Evolutionary conservation across 1,140 invertebrate genomes (phyloP), one percentile per base, ranked within the genome.

Genomic region (Scaptomyza hsui): DNA sequence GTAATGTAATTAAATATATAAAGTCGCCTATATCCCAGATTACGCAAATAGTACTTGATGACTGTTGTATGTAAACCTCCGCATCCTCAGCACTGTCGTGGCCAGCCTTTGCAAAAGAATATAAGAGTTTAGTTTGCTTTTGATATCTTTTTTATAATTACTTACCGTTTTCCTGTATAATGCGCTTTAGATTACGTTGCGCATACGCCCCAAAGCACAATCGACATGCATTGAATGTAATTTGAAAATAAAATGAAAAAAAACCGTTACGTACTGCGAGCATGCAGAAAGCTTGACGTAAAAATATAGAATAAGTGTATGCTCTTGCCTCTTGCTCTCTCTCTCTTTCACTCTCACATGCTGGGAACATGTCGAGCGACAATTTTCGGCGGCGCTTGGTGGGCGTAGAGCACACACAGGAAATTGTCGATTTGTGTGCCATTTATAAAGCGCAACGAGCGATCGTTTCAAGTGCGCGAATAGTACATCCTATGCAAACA

Each of bases 41-140:
- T 91, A 51, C 89, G 75, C 37, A 91, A 59, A 72, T 90, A 91
- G 69, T 79, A 89, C 53, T 91, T 91, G 9, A 91, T 86, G n/a
- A n/a, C 18, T 91, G 74, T 37, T 91, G 81, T 67, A 99, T 96
- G 91, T 97, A 98, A 4, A 98, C 94, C 10, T 95, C 93, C 0
- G 98, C 98, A 94, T 99, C 98, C 92, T 99, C 98, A 29, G 96
- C 95, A 93, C 97, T 99, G 93, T 99, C 98, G 92, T 99, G 98
- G 18, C 98, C 98, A 59, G 92, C 93, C 78, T 96, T 97, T 95
- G 93, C n/a, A n/a, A n/a, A n/a, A n/a, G n/a, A n/a, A n/a, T n/a
- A n/a, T n/a, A 49, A 62, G 1, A 56, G 21, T 49, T 37, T 45
- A n/a, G n/a, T n/a, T 37, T 3, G n/a, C n/a, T n/a, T 37, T 19